Percentiles rank a stretch among this genome's conserved stretches.
phyloP scores from a whole-genome alignment of 2,888 invertebrate genomes.

The Acleris literana region DNA sequence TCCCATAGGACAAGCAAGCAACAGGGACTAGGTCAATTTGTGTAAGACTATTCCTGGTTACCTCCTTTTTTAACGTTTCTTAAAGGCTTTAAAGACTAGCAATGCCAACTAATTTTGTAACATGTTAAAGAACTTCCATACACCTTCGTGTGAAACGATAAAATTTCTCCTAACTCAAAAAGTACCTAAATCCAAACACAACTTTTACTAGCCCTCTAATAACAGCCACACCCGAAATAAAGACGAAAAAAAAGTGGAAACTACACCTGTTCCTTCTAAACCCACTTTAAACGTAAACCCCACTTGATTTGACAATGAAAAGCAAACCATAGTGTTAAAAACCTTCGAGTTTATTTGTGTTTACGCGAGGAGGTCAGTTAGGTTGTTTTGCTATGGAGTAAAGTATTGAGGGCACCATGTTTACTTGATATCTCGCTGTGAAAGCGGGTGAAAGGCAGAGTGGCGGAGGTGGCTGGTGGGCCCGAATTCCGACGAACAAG shows the following conservation, averaged over 20 bases:
- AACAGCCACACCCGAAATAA: conserved; percentile 49
- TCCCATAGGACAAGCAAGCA: too few relatives aligned
- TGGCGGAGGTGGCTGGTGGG: conserved; percentile 49
- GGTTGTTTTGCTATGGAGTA: conserved; percentile 39
- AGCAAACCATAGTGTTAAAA: conserved; percentile 18
- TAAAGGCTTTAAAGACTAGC: too few relatives aligned
- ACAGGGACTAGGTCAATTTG: too few relatives aligned
- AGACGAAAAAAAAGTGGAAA: conserved; percentile 55
- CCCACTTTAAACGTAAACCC: background rate
- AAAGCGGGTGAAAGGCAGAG: conserved; percentile 74
- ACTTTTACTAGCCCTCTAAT: conserved; percentile 36
- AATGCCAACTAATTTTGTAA: too few relatives aligned
- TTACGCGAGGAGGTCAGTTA: conserved; percentile 34
- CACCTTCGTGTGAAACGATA: too few relatives aligned
- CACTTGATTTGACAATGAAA: conserved; percentile 12
- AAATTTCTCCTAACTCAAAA: background rate
- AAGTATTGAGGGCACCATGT: conserved; percentile 63
- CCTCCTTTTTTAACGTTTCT: too few relatives aligned
- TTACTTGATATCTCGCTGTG: conserved; percentile 60
- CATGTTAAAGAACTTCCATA: too few relatives aligned
- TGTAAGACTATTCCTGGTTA: too few relatives aligned
- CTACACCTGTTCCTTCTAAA: conserved; percentile 53
- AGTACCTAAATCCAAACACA: conserved; percentile 13
- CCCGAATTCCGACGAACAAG: conserved; percentile 73
- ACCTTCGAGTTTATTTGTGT: conserved; percentile 35